A percentile compares a stretch with the other conserved stretches of the same genome.
Conservation (phyloP, 2,113 vertebrate genomes). For the Tachycineta bicolor region DNA sequence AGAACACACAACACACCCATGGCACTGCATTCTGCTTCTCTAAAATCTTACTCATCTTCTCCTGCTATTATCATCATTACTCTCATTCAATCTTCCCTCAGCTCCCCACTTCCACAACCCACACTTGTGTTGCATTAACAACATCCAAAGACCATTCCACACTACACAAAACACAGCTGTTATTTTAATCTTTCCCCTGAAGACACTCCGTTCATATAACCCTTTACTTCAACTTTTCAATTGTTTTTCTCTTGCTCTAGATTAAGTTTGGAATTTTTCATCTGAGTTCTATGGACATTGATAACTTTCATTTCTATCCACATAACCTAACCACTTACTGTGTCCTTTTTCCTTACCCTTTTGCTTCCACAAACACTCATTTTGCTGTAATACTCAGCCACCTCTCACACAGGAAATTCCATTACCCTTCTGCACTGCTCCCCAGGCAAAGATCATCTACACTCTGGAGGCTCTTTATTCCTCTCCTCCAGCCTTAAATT, state of each 20-base stretch:
- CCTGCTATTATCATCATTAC: neutral
- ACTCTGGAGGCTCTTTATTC: neutral
- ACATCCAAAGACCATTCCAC: neutral
- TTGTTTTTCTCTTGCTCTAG: neutral
- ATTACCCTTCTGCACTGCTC: neutral
- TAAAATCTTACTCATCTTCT: neutral
- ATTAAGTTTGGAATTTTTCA: neutral
- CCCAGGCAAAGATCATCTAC: neutral
- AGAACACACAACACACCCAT: neutral
- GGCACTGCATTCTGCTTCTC: neutral
- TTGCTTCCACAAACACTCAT: neutral
- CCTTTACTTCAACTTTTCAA: neutral
- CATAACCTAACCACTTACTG: neutral
- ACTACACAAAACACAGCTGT: neutral
- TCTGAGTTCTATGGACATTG: neutral
- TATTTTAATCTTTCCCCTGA: neutral
- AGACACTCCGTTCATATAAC: neutral
- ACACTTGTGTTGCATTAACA: neutral
- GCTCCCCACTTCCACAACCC: neutral
- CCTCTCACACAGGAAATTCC: constrained; percentile 31
- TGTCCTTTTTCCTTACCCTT: neutral
- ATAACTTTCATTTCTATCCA: neutral
- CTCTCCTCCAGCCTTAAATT: constrained; percentile 13
- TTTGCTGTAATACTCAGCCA: neutral
- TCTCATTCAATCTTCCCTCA: neutral